phyloP scores from a whole-genome alignment of 2,113 vertebrate species.

The Scomber japonicus region DNA sequence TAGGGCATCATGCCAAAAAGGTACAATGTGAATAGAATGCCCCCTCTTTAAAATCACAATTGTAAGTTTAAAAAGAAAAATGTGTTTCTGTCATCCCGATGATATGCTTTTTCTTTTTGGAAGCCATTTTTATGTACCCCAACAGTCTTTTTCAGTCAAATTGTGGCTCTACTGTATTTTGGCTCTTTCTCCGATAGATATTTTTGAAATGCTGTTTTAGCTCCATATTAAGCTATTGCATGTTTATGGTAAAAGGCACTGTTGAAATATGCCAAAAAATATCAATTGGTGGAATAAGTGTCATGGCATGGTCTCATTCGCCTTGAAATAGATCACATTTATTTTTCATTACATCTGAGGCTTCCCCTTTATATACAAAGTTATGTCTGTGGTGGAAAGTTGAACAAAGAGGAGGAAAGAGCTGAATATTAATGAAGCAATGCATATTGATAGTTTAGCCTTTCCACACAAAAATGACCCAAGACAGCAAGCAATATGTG shows the following conservation, averaged over 20 bases:
- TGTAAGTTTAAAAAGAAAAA: constrained; percentile 30
- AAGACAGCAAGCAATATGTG: constrained; percentile 32
- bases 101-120: constrained; percentile 7
- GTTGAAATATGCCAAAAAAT: neutral
- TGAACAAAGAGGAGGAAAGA: neutral
- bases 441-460: constrained; percentile 40
- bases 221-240: constrained; percentile 2
- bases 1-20: constrained; percentile 30
- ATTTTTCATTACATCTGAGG: neutral
- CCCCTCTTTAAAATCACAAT: constrained; percentile 31
- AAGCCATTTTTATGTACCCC: neutral
- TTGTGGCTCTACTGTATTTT: constrained; percentile 1
- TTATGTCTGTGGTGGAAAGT: neutral
- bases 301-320: neutral
- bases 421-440: constrained; percentile 24
- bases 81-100: constrained; percentile 22
- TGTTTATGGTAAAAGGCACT: neutral
- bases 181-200: neutral
- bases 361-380: no score
- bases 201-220: neutral
- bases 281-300: neutral
- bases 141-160: neutral
- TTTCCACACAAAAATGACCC: constrained; percentile 37
- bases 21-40: constrained; percentile 30
- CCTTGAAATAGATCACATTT: neutral